Conservation (phyloP, 2,888 invertebrate species). For the Synergus gifuensis region DNA sequence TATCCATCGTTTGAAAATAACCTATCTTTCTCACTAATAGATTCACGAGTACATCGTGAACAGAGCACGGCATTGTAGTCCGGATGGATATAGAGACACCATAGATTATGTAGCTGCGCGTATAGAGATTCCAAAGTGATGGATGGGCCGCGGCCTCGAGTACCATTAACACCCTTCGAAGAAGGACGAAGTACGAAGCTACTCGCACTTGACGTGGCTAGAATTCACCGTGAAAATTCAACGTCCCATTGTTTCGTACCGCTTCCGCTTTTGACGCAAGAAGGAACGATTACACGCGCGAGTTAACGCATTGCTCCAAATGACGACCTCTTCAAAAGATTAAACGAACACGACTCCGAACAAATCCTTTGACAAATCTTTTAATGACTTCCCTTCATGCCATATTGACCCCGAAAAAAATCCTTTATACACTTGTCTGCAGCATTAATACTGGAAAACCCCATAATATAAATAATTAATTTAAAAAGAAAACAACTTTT, state of each 20-base stretch:
- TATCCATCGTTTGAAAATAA: slow-evolving; percentile 60
- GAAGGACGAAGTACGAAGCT: slow-evolving; percentile 41
- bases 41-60: slow-evolving; percentile 55
- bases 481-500: too few species aligned
- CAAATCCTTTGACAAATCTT: slow-evolving; percentile 41
- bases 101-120: slow-evolving; percentile 53
- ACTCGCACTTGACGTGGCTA: slow-evolving; percentile 42
- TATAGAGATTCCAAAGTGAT: slow-evolving; percentile 62
- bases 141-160: slow-evolving; percentile 65
- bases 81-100: slow-evolving; percentile 50
- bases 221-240: slow-evolving; percentile 58
- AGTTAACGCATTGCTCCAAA: slow-evolving; percentile 40
- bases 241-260: slow-evolving; percentile 50
- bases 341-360: slow-evolving; percentile 25
- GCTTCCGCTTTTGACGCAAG: slow-evolving; percentile 39
- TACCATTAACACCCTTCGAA: slow-evolving; percentile 67
- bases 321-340: slow-evolving; percentile 41
- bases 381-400: slow-evolving; percentile 10
- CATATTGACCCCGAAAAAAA: neutral
- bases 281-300: slow-evolving; percentile 38
- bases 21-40: slow-evolving; percentile 68
- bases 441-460: too few species aligned
- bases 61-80: slow-evolving; percentile 31
- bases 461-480: too few species aligned
- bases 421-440: neutral